Base-by-base conservation (phyloP, 2,888 invertebrate species). In the Chromoteleia sp. region DNA sequence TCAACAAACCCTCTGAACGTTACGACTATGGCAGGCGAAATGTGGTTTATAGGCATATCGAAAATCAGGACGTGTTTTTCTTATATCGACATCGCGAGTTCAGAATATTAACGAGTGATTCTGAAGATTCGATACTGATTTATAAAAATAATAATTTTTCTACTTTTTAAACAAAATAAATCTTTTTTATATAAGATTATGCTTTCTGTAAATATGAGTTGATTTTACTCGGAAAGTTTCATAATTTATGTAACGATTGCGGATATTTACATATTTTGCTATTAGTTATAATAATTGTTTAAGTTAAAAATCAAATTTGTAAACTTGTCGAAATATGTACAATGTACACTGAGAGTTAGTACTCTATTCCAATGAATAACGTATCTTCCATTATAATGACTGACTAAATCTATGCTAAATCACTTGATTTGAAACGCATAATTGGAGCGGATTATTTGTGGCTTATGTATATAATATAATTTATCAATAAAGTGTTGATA, bases 1-100 rank as follows among this genome's bases (percentile, higher is more conserved):
- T 88, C 89, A 88, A 87, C 86, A 87, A 86, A 85, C 86, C 83
- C 39, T 58, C 45, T 21, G 14, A 30, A 25, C 15, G 48, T 75
- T 58, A 58, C 50, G 75, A 75, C 30, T 58, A 30, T 39, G 17
- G 45, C 41, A 25, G 12, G 7, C 45, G n/a, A 48, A 56, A 45
- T 65, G 63, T 33, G 39, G 5, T 65, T 65, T 56, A 56, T 56
- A 56, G 39, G 56, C 45, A 45, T 65, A 74, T 56, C 54, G 56
- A 56, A 45, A 48, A 74, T 74, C 65, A 39, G 15, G 48, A 7
- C 19, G 25, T 30, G 29, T 33, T 45, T 65, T 56, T 33, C 33
- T 39, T 48, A 21, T 1, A 21, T 29, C 41, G 30, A 30, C 48
- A 48, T 25, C 17, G 25, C 25, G 5, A n/a, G n/a, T n/a, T n/a